phyloP scores from a whole-genome alignment of 1,140 invertebrate species.

The Ips typographus region DNA sequence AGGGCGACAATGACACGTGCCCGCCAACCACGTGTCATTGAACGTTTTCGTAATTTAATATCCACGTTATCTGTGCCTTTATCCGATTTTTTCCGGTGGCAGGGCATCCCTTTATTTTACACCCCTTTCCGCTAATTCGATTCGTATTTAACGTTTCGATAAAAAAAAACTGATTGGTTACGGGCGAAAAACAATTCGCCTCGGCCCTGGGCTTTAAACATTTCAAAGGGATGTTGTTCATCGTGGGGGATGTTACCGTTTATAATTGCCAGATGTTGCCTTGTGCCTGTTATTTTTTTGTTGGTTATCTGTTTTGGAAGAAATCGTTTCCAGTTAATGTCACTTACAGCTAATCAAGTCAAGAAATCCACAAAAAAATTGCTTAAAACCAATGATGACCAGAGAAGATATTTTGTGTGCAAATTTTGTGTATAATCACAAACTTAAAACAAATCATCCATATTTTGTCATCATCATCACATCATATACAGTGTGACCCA shows the following conservation, averaged over 20 bases:
- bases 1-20: neutral
- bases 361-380: too few species aligned
- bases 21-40: neutral
- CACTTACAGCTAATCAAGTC: too few species aligned
- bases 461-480: too few species aligned
- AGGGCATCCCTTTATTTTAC: constrained; percentile 12
- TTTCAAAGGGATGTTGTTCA: constrained; percentile 13
- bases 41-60: constrained; percentile 6
- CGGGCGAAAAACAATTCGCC: constrained; percentile 15
- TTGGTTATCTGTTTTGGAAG: too few species aligned
- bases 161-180: constrained; percentile 18
- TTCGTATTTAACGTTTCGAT: constrained; percentile 16
- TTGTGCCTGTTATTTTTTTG: too few species aligned
- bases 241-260: constrained; percentile 22
- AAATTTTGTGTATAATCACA: too few species aligned
- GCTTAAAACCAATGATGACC: too few species aligned
- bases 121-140: constrained; percentile 21
- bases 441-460: too few species aligned
- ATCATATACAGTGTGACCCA: too few species aligned
- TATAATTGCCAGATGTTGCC: constrained; percentile 23
- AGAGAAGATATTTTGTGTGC: too few species aligned
- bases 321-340: too few species aligned
- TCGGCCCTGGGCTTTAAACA: constrained; percentile 4
- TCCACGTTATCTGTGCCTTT: constrained; percentile 13
- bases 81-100: constrained; percentile 13